Conservation (phyloP, 2,888 invertebrate genomes). For the Tetanocera ferruginea region DNA sequence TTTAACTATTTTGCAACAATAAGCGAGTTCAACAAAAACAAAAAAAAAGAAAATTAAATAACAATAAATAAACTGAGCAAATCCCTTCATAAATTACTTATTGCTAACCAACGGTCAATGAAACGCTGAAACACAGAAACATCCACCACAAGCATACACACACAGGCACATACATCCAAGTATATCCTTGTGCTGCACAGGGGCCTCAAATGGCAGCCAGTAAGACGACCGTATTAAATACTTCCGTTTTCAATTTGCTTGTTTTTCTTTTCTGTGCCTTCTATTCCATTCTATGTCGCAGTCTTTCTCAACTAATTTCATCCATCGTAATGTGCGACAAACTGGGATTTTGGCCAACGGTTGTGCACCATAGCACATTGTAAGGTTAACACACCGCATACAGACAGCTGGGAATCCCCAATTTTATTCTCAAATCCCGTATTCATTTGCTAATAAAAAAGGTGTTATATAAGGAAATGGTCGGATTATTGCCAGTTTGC, state of each 20-base stretch:
- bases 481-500: no score
- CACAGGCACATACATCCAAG: background rate
- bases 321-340: constrained; percentile 14
- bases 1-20: background rate
- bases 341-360: constrained; percentile 10
- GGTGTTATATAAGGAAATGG: no score
- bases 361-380: background rate
- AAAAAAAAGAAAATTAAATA: constrained; percentile 18
- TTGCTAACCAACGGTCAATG: constrained; percentile 9
- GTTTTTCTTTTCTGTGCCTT: background rate
- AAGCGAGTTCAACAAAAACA: background rate
- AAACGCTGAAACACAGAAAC: background rate
- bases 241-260: constrained; percentile 4
- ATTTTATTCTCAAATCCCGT: constrained; percentile 1
- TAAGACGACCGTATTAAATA: background rate
- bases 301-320: background rate
- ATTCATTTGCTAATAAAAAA: constrained; percentile 9
- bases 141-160: background rate
- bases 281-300: background rate
- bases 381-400: background rate
- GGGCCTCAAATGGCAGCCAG: background rate
- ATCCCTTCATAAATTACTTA: constrained; percentile 23
- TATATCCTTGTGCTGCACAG: background rate
- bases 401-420: constrained; percentile 18
- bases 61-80: constrained; percentile 20